A percentile compares a stretch with the other conserved stretches of the same genome.
Conservation (phyloP, 2,797 vertebrate species). For the Emys orbicularis region DNA sequence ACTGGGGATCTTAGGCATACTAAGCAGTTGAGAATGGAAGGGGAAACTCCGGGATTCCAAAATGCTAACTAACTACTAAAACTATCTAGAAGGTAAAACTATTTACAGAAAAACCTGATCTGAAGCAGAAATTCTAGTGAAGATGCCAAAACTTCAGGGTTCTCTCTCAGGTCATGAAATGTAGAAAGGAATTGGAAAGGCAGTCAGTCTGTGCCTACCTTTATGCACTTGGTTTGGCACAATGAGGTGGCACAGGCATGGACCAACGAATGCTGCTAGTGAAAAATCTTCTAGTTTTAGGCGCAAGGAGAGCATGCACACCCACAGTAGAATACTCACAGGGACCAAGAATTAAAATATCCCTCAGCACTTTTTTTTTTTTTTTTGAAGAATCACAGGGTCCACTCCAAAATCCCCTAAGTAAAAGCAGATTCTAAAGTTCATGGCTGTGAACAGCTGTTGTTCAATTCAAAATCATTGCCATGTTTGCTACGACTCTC, state of each 20-base stretch:
- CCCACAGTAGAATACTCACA: neutral
- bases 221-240: neutral
- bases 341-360: neutral
- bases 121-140: neutral
- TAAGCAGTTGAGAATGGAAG: neutral
- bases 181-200: neutral
- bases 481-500: neutral
- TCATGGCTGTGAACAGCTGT: neutral
- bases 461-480: neutral
- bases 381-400: neutral
- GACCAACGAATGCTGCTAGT: neutral
- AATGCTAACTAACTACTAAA: neutral
- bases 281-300: neutral
- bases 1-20: neutral
- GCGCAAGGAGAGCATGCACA: neutral
- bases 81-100: neutral
- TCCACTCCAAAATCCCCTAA: neutral
- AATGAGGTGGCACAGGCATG: neutral
- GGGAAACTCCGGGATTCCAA: neutral
- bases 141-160: neutral
- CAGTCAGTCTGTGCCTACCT: neutral
- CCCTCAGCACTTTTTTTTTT: neutral
- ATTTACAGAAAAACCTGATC: neutral
- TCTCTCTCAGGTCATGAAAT: neutral
- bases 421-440: neutral